These are phyloP conservation scores for Chamaetylas fuelleborni DNA, from an alignment of 2,113 vertebrate genomes.

Conservation along the genomic window DNA sequence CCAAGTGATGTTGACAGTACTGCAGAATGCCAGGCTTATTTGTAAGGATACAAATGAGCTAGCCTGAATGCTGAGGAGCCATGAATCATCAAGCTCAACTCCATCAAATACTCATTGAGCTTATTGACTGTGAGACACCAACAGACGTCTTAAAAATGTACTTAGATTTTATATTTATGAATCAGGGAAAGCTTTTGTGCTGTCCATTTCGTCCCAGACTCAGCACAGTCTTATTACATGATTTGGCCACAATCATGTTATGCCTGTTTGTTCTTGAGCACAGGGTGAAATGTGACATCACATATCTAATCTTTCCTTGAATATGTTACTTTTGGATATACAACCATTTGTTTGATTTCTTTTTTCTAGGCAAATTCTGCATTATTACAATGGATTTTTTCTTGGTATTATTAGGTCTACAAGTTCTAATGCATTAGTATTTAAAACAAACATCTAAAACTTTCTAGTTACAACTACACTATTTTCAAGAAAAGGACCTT, in stretches of 20 bases:
- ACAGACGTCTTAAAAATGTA: not conserved
- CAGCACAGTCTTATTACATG: not conserved
- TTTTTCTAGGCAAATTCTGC: not conserved
- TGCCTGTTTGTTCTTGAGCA: not conserved
- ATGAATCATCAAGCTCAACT: not conserved
- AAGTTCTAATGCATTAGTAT: not conserved
- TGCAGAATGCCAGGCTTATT: not conserved
- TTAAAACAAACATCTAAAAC: not conserved
- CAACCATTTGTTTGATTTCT: not conserved
- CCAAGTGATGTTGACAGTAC: not conserved
- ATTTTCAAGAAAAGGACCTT: not conserved
- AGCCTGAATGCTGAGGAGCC: not conserved
- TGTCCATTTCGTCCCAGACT: not conserved
- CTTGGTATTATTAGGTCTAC: not conserved
- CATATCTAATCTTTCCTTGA: not conserved
- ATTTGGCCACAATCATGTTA: not conserved
- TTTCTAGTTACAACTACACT: not conserved
- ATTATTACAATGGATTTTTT: not conserved
- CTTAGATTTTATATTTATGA: not conserved
- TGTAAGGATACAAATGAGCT: not conserved
- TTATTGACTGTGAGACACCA: not conserved
- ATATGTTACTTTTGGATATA: not conserved
- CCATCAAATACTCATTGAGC: not conserved
- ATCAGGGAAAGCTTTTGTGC: not conserved
- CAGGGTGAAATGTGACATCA: not conserved